Evolutionary conservation across 1,140 invertebrate species (phyloP), one percentile per base, ranked within the genome.

Genomic region (Lordiphosa stackelbergi): DNA sequence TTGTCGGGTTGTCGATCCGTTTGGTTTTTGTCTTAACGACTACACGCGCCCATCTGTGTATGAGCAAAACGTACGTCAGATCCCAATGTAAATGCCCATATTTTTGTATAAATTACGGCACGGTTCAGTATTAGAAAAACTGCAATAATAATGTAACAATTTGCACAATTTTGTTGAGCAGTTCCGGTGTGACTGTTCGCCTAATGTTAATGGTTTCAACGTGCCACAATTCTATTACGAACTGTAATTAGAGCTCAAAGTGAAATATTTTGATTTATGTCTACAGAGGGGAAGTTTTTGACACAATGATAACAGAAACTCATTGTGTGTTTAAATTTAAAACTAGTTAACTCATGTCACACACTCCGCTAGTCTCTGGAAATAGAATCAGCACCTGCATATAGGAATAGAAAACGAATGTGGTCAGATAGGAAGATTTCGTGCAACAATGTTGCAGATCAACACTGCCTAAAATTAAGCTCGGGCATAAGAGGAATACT

Each of bases 31-130:
- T 9, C 38, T 35, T 48, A 13, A 37, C 12, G 28, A 36, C 12
- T 34, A 16, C 65, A 69, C 65, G 65, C 40, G 65, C 45, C 31
- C 35, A 7, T 19, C 7, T 7, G 13, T 9, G 36, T 12, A 9
- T 13, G 10, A 37, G 8, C 11, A 3, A 12, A 16, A 7, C 49
- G 9, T 10, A 38, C 37, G 13, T 53, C 38, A 53, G 13, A 9
- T 16, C 40, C 5, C 5, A 24, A 5, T 24, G 22, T 24, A 24
- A 24, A 24, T 24, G 22, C 22, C 22, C 42, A 56, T 64, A 43
- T 38, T 45, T 36, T 66, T 35, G 16, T 48, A 49, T 62, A 53
- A 62, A 65, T 72, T 65, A 52, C 37, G 69, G 64, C 69, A 69
- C 45, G 54, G 41, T 65, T 61, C 2, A 31, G 28, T 42, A 57